These are phyloP conservation scores for Drosophila baimaii DNA, from an alignment of 1,140 invertebrate genomes.

Conservation along the genomic window DNA sequence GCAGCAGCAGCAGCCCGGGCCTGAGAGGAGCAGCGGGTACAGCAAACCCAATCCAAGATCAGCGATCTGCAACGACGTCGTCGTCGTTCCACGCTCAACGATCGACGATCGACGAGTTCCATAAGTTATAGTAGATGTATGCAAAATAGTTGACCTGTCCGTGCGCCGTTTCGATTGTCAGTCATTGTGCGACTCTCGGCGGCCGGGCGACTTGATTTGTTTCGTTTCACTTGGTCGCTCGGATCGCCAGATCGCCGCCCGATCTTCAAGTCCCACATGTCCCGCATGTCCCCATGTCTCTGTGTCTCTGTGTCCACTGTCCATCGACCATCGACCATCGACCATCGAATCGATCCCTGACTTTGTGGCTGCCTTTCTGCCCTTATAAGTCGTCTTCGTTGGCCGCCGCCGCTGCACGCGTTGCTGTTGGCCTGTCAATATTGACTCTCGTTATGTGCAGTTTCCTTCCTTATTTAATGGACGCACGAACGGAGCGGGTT, in stretches of 20 bases:
- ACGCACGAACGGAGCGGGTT: constrained; percentile 71
- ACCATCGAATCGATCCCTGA: constrained; percentile 51
- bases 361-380: constrained; percentile 61
- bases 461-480: constrained; percentile 83
- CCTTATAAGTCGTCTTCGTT: constrained; percentile 74
- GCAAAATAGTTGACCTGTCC: constrained; percentile 84
- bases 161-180: constrained; percentile 78
- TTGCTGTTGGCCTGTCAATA: constrained; percentile 80
- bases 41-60: constrained; percentile 49
- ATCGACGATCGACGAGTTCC: constrained; percentile 68
- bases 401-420: constrained; percentile 59
- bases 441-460: constrained; percentile 81
- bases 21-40: constrained; percentile 13
- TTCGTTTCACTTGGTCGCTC: constrained; percentile 78
- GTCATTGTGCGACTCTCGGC: constrained; percentile 75
- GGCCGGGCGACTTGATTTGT: constrained; percentile 76
- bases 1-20: too few species aligned
- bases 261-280: constrained; percentile 25
- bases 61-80: constrained; percentile 52
- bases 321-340: constrained; percentile 8
- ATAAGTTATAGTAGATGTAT: constrained; percentile 81
- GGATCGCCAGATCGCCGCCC: constrained; percentile 28
- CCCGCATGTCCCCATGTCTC: constrained; percentile 6
- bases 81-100: constrained; percentile 24
- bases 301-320: constrained; percentile 8